Evolutionary conservation across 2,797 vertebrate species (phyloP), one percentile per base, ranked within the genome.

Genomic region (Hippoglossus hippoglossus): DNA sequence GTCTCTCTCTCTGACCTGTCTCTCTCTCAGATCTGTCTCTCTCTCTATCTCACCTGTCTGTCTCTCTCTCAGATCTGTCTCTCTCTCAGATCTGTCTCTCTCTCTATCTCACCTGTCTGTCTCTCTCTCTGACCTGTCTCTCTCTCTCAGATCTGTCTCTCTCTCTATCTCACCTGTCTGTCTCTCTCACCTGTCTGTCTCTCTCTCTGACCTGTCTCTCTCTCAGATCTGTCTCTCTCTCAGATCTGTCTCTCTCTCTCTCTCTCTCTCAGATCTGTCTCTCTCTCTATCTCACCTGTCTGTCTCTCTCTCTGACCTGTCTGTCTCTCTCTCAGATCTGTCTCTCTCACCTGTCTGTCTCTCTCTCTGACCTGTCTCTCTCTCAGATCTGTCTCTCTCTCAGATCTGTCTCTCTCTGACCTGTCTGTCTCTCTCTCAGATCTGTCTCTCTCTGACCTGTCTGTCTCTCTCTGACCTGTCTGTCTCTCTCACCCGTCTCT

Each of bases 201-300:
- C 0, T 31, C 28, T 31, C 1, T 31, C 28, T 31, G 6, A 31
- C 28, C 28, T 31, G 0, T 28, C 28, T 28, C 6, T n/a, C 79
- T 80, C 25, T 61, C 89, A 99, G 98, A 98, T 99, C 89, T 99
- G 98, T 76, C 97, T 39, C 36, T 12, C 36, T 39, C 36, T 39
- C 36, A 3, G 8, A 16, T 13, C 39, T 41, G 11, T 41, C 39
- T 41, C 11, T 54, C 1, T 73, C 0, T 55, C 6, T 73, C 0
- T 44, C 3, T 15, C 19, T n/a, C n/a, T n/a, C n/a, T n/a, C n/a
- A n/a, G n/a, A n/a, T n/a, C n/a, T n/a, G n/a, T n/a, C n/a, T n/a
- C n/a, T n/a, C n/a, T n/a, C n/a, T n/a, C n/a, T n/a, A n/a, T 52
- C n/a, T 52, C 18, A 6, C 85, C 76, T 19, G 8, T 58, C 26